These are phyloP conservation scores for Nipponia nippon DNA, from an alignment of 2,113 vertebrate genomes.

Conservation along the genomic window DNA sequence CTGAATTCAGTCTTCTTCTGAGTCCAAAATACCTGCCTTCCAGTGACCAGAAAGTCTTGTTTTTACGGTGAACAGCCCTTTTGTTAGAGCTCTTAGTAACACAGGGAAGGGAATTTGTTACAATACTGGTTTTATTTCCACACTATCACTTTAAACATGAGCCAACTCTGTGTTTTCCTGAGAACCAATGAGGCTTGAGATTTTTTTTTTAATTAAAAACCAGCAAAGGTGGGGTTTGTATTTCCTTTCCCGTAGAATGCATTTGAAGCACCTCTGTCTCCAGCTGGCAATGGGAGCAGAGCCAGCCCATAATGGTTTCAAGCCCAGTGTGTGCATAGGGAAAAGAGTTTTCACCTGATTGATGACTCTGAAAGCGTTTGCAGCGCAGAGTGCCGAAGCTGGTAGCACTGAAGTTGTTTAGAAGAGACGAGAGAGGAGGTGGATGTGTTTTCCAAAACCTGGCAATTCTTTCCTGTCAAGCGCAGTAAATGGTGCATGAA, in stretches of 20 bases:
- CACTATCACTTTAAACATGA: constrained; percentile 1
- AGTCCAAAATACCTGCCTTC: not conserved
- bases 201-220: constrained; percentile 50
- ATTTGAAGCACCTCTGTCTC: constrained; percentile 60
- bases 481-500: constrained; percentile 19
- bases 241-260: constrained; percentile 14
- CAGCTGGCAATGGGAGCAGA: constrained; percentile 55
- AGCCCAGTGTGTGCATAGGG: constrained; percentile 19
- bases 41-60: not conserved
- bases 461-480: constrained; percentile 8
- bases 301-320: constrained; percentile 49
- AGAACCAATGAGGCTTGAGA: constrained; percentile 44
- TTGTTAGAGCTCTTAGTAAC: not conserved
- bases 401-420: not conserved
- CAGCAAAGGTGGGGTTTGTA: constrained; percentile 5
- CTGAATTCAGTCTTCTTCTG: not conserved
- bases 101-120: not conserved
- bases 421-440: not conserved
- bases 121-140: constrained; percentile 28
- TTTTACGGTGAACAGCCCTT: not conserved
- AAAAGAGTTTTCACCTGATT: constrained; percentile 25
- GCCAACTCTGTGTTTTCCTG: constrained; percentile 20
- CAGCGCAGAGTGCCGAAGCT: not conserved
- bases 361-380: not conserved
- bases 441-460: not conserved